Evolutionary conservation across 2,113 vertebrate species (phyloP), one percentile per base, ranked within the genome.

Genomic region (Manacus vitellinus): DNA sequence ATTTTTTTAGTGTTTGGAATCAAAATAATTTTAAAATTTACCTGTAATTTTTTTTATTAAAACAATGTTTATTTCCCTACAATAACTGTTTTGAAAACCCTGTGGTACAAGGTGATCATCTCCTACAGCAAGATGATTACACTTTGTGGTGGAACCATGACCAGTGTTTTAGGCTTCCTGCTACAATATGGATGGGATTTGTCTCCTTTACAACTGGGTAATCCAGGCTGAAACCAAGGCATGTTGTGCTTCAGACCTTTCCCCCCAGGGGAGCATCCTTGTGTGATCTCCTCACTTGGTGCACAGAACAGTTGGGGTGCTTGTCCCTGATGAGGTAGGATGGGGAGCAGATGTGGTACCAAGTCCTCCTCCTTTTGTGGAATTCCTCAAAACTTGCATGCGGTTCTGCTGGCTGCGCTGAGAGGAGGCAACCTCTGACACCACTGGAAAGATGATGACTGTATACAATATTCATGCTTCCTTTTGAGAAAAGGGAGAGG

Each of bases 361-460:
- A 41, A 66, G 30, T 67, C n/a, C n/a, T 67, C 52, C 39, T 75
- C 47, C 62, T 79, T 49, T 63, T 1, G 0, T 2, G 4, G 24
- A 63, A 46, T 73, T 51, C 17, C 67, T 41, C 14, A 3, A 9
- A 72, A 16, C 35, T 73, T 6, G 0, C 43, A 51, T 56, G 43
- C 43, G 49, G 51, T 30, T 65, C 65, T 77, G 39, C 30, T 46
- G 46, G 31, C 72, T 85, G 54, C 0, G 0, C 1, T 0, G 41
- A 61, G 71, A 61, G 58, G 54, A 90, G 67, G 19, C 19, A 43
- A 25, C 51, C 37, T 74, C 61, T 87, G 61, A 52, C 37, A 7
- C 37, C 11, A 0, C 16, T 73, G 58, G 24, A 8, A 46, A n/a
- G 15, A 41, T 2, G 18, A 28, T 20, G 35, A 30, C 49, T 73